Conservation (phyloP, 2,113 vertebrate species). For the Dolichotis patagonum region DNA sequence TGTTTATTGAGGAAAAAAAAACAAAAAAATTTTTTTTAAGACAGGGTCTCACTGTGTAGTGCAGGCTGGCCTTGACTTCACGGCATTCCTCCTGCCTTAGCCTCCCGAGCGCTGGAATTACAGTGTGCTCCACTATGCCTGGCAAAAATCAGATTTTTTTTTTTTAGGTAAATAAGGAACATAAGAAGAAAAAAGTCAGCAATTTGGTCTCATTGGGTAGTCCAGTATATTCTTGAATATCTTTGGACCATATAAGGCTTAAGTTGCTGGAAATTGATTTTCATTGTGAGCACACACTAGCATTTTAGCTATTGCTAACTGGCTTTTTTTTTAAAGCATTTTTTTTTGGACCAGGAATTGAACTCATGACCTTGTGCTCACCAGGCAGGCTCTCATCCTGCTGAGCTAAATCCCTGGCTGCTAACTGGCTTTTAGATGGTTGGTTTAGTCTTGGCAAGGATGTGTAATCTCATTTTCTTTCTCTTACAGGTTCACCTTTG, state of each 20-base stretch:
- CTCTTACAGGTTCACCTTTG: conserved; percentile 58
- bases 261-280: not conserved
- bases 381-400: no score
- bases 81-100: not conserved
- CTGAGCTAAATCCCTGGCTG: no score
- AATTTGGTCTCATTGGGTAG: not conserved
- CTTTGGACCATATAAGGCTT: not conserved
- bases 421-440: not conserved
- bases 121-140: not conserved
- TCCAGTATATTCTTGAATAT: not conserved
- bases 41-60: not conserved
- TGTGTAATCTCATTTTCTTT: not conserved
- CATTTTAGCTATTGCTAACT: not conserved
- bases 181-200: not conserved
- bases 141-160: not conserved
- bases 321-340: no score
- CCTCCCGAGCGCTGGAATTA: not conserved
- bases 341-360: no score
- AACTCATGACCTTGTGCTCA: no score
- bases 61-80: not conserved
- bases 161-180: not conserved
- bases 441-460: not conserved
- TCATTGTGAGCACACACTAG: not conserved
- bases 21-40: not conserved
- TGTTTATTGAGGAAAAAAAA: not conserved